Evolutionary conservation across 2,797 vertebrate species (phyloP), one percentile per base, ranked within the genome.

Genomic region (Selene dorsalis): DNA sequence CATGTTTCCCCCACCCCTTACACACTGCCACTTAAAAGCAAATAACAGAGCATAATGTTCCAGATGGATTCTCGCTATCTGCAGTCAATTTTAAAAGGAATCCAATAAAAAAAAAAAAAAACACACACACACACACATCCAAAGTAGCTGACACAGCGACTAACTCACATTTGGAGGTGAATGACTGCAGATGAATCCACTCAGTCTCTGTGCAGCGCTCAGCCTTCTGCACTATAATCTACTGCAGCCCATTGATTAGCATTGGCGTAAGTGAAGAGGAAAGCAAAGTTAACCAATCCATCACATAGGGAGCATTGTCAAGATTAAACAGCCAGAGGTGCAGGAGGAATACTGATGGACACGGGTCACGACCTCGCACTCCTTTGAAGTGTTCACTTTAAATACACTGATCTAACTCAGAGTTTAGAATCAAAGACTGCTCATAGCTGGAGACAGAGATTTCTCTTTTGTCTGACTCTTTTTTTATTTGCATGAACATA

Each of bases 191-290:
- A 89, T 68, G 83, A 81, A 78, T 89, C 79, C 83, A 55, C 79
- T 80, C 67, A 3, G 59, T 83, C 75, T 61, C 62, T 55, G 63
- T 66, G 52, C 84, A 50, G 62, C 30, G 55, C 82, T 83, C 72
- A 82, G 75, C 87, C 73, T 69, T 80, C 68, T 50, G 17, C 65
- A 52, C 81, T 85, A 28, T 86, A 89, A 93, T 92, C 86, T 88
- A 84, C 89, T 80, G 83, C 81, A 75, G 80, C 63, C 67, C 81
- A 88, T 77, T 88, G 90, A 92, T 93, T 85, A 87, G 77, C 79
- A 77, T 62, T n/a, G 58, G 67, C 58, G 50, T 73, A 69, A 91
- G 80, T 81, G 75, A 77, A 84, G 56, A 77, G 77, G 76, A 79
- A 82, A 69, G 83, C 69, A 75, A 83, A 83, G 75, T 80, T 84